Percentiles rank a stretch among this genome's conserved stretches.
Conservation (phyloP, 2,888 invertebrate species). For the Brachyptera putata region DNA sequence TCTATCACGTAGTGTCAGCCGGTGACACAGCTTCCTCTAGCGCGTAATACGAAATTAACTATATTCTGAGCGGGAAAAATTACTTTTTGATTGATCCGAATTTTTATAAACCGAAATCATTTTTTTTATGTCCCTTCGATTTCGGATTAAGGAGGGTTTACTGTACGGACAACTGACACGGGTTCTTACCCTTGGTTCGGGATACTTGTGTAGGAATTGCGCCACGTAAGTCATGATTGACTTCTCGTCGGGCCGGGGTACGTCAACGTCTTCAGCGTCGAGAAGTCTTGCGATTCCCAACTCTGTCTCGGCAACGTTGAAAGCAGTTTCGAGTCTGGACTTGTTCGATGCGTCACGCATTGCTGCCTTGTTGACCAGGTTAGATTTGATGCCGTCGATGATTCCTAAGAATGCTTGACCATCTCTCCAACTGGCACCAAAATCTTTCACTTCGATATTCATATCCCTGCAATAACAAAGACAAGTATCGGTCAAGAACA, state of each 20-base stretch:
- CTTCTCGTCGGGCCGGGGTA: slow-evolving; percentile 92
- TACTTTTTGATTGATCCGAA: too few species aligned
- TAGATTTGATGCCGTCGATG: slow-evolving; percentile 90
- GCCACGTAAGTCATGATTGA: slow-evolving; percentile 99
- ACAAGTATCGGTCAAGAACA: slow-evolving; percentile 31
- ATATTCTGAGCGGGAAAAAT: too few species aligned
- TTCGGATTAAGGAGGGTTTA: too few species aligned
- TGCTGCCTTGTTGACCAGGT: slow-evolving; percentile 82
- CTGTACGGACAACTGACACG: too few species aligned
- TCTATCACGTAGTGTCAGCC: too few species aligned
- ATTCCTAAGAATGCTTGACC: slow-evolving; percentile 93
- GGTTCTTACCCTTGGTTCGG: slow-evolving; percentile 63
- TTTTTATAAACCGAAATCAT: too few species aligned
- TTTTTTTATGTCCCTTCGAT: too few species aligned
- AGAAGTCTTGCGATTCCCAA: slow-evolving; percentile 86
- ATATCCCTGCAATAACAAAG: slow-evolving; percentile 75
- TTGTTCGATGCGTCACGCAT: slow-evolving; percentile 73
- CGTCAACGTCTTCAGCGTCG: slow-evolving; percentile 95
- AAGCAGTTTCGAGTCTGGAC: slow-evolving; percentile 85
- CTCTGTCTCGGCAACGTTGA: slow-evolving; percentile 86
- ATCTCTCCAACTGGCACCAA: slow-evolving; percentile 94
- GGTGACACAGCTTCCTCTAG: too few species aligned
- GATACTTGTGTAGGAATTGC: slow-evolving; percentile 93
- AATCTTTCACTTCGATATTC: slow-evolving; percentile 86
- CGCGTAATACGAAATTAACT: too few species aligned